Base-by-base conservation (phyloP, 2,797 vertebrate species). In the Leptoclinus maculatus region DNA sequence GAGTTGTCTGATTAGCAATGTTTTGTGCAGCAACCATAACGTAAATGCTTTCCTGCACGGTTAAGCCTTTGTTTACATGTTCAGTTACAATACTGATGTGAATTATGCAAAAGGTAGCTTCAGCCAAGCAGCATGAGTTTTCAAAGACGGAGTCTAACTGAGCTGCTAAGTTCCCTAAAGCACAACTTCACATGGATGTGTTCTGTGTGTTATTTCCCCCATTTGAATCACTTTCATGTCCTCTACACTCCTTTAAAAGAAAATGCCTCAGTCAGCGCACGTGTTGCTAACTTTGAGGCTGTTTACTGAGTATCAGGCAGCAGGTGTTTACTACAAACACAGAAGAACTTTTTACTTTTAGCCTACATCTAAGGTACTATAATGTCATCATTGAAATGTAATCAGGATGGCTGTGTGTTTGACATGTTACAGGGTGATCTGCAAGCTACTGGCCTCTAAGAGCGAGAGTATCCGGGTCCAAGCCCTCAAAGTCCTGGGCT, bases 401-500 rank as follows among this genome's bases (percentile, higher is more conserved):
- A 45, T 45, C 6, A 2, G 8, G 54, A 34, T 25, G 66, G 25
- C n/a, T 83, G 36, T 74, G 66, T 84, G 57, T 91, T 73, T 82
- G 27, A 56, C 32, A 2, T 83, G 39, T 86, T 68, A 9, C 93
- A 99, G 98, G 90, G 98, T 99, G 71, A 98, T 99, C 92, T 99
- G 99, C 94, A 99, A 99, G 88, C 95, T 99, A 75, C 84, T 99
- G 93, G 98, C 98, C 79, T 99, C 98, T 9, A 99, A 99, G 94
- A 99, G 98, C 68, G 98, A 99, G 91, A 99, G 98, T 78, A 99
- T 99, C 92, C 97, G 98, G 83, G 98, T 99, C 66, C 98, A 99
- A 91, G 98, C 98, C 17, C 96, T 99, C 81, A 99, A 99, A 90
- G 98, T 99, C 81, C 95, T 99, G 65, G 98, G 98, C 78, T 99